Conservation (phyloP, 2,797 vertebrate species). For the Catamblyrhynchus diadema region DNA sequence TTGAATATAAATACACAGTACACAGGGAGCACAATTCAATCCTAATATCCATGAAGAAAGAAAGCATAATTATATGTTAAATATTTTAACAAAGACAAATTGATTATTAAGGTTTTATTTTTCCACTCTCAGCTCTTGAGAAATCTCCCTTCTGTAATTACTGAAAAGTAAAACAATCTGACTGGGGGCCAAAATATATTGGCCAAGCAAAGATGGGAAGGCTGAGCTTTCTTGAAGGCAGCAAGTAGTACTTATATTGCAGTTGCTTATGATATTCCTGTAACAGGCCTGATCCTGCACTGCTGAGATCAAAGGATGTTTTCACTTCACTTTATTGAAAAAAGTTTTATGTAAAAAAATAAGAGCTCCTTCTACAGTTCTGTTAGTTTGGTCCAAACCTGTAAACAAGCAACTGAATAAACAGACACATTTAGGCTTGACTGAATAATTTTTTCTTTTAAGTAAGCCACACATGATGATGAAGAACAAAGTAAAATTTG, state of each 20-base stretch:
- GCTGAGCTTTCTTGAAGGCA: slow-evolving; percentile 2
- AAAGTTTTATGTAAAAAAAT: neutral
- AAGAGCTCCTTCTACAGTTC: neutral
- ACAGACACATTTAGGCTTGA: neutral
- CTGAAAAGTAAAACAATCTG: neutral
- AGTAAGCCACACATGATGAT: neutral
- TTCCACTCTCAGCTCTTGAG: neutral
- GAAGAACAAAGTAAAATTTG: neutral
- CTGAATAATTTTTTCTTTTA: neutral
- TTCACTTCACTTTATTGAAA: neutral
- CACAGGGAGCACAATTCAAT: neutral
- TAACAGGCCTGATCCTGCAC: neutral
- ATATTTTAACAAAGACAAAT: neutral
- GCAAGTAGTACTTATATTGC: neutral
- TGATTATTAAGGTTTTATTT: neutral
- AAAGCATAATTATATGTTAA: neutral
- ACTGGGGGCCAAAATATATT: neutral
- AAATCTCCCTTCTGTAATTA: neutral
- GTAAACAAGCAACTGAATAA: neutral
- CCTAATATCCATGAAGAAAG: neutral
- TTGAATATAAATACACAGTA: neutral
- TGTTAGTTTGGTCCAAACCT: neutral
- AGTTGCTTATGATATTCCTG: neutral
- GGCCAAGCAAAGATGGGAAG: neutral
- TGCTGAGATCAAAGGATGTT: neutral